Base-by-base conservation (phyloP, 2,113 vertebrate species). In the Nibea coibor region DNA sequence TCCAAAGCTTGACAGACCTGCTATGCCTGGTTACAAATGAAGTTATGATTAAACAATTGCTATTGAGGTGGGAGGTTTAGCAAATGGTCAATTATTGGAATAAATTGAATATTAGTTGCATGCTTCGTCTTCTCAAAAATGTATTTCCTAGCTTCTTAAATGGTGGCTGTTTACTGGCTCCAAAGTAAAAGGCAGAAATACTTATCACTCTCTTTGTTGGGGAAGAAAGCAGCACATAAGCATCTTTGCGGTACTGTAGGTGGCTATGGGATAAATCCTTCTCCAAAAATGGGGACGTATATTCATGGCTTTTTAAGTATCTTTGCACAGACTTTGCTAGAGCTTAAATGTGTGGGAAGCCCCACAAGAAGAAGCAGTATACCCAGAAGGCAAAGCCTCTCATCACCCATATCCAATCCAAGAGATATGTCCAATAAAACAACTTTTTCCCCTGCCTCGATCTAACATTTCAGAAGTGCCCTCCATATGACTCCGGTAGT, bases 381-480 rank as follows among this genome's bases (percentile, higher is more conserved):
- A 82, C 72, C 74, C 76, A 65, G 56, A 70, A 84, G 78, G 76
- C 67, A 86, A 87, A 88, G 50, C 74, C 75, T 86, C 68, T 85
- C 72, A 61, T 86, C 65, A 47, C 43, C 64, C 68, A 26, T 57
- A 75, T 77, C 63, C 75, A 64, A 63, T 80, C 66, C 43, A 39
- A 28, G 78, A 1, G 56, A 88, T 78, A 58, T 66, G 53, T 88
- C 72, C 68, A 88, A 85, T 85, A 86, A 80, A 86, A 87, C 62
- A 81, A 80, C 65, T 68, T 90, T 84, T 57, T 87, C 68, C n/a
- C 8, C 59, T 19, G 64, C 82, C 73, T 80, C 28, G 5, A 79
- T 87, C 68, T 77, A 76, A 90, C 86, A 89, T 92, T 82, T 89
- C 70, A 70, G 74, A 63, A 71, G 31, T 88, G 87, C 71, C 89